A percentile compares a stretch with the other conserved stretches of the same genome.
phyloP scores from a whole-genome alignment of 2,888 invertebrate species.

The Sphaerophoria rueppellii region DNA sequence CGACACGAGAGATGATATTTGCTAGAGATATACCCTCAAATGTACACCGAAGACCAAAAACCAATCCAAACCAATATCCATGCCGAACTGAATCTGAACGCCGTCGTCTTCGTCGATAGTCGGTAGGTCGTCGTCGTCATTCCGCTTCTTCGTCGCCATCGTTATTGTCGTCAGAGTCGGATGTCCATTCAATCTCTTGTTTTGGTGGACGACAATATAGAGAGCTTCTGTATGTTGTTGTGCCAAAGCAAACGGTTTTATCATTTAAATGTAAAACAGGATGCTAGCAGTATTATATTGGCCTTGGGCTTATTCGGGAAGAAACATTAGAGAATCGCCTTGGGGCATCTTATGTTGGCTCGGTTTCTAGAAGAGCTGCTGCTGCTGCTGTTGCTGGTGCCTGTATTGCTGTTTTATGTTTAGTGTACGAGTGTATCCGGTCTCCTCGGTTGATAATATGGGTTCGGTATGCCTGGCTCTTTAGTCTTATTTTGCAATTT shows the following conservation, averaged over 20 bases:
- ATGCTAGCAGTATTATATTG: constrained; percentile 66
- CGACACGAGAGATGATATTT: constrained; percentile 72
- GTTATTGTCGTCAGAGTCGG: constrained; percentile 7
- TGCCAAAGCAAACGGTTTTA: constrained; percentile 69
- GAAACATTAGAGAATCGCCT: constrained; percentile 68
- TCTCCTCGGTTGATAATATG: constrained; percentile 32
- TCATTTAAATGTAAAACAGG: constrained; percentile 73
- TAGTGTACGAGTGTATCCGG: constrained; percentile 35
- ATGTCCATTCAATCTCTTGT: constrained; percentile 41
- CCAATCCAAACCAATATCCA: constrained; percentile 5
- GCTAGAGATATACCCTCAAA: constrained; percentile 50
- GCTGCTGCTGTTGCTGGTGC: not conserved
- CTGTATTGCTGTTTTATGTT: not conserved
- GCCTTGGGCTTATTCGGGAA: constrained; percentile 55
- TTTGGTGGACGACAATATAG: constrained; percentile 9
- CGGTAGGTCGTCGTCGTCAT: not conserved
- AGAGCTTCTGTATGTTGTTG: constrained; percentile 64
- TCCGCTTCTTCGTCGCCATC: not conserved
- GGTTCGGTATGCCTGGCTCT: constrained; percentile 52
- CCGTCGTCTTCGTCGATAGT: not conserved
- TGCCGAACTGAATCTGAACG: constrained; percentile 3
- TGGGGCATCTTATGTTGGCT: constrained; percentile 51
- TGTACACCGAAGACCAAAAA: constrained; percentile 39
- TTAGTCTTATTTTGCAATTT: constrained; percentile 68
- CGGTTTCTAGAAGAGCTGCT: constrained; percentile 24